phyloP scores from a whole-genome alignment of 1,140 invertebrate genomes.

The Orussus abietinus region DNA sequence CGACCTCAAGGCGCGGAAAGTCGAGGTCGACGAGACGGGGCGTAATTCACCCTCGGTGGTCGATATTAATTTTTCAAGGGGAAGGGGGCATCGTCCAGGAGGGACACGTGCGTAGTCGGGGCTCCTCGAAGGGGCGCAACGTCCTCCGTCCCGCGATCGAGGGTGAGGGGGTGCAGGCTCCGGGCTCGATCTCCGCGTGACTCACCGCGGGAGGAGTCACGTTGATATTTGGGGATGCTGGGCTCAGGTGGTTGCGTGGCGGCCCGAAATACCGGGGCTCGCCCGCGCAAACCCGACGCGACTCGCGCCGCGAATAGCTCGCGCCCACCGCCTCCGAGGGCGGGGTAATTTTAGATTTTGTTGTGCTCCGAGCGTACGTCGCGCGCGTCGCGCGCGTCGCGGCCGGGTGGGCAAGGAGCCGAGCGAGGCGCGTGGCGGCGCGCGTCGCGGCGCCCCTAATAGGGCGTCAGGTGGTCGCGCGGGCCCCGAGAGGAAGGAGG shows the following conservation, averaged over 20 bases:
- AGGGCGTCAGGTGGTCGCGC: conserved; percentile 44
- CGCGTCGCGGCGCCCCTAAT: conserved; percentile 34
- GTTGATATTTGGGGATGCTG: conserved; percentile 47
- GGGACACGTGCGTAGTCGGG: no score
- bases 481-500: conserved; percentile 46
- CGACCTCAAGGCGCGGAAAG: no score
- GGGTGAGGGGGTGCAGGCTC: no score
- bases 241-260: conserved; percentile 53
- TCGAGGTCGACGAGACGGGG: no score
- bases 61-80: no score
- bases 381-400: conserved; percentile 4
- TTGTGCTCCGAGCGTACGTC: conserved; percentile 19
- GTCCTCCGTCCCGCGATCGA: no score
- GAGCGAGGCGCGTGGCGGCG: neutral
- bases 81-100: no score
- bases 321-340: conserved; percentile 44
- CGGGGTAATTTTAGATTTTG: conserved; percentile 45
- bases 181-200: conserved; percentile 26
- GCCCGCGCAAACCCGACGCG: conserved; percentile 49
- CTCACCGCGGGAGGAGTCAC: conserved; percentile 37
- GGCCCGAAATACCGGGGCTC: conserved; percentile 44
- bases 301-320: conserved; percentile 45
- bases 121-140: no score
- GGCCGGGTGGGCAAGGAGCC: neutral
- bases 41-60: no score